Conservation (phyloP, 64 coral and sea anemone genomes). For the Acropora yongei region DNA sequence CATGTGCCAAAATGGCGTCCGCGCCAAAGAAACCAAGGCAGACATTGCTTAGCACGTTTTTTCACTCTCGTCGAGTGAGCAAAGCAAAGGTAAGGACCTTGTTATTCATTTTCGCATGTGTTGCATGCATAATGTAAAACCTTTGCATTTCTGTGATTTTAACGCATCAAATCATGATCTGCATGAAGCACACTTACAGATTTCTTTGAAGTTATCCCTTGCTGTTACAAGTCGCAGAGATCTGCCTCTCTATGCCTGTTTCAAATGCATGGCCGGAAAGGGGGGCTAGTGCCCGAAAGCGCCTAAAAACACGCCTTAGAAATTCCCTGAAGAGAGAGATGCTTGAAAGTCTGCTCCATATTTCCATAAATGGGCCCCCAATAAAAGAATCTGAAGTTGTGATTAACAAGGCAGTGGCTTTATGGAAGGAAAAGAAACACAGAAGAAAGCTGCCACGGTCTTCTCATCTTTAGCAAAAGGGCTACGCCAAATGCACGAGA, state of each 20-base stretch:
- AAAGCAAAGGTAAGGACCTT: no score
- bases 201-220: slow-evolving; percentile 55
- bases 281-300: slow-evolving; percentile 61
- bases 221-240: slow-evolving; percentile 68
- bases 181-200: no score
- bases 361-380: slow-evolving; percentile 68
- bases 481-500: background rate
- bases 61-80: no score
- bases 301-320: slow-evolving; percentile 51
- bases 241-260: slow-evolving; percentile 73
- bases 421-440: slow-evolving; percentile 59
- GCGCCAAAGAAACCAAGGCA: no score
- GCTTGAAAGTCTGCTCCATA: slow-evolving; percentile 63
- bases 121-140: no score
- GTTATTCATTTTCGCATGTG: no score
- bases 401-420: slow-evolving; percentile 64
- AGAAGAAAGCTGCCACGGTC: slow-evolving; percentile 38
- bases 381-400: slow-evolving; percentile 63
- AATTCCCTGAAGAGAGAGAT: slow-evolving; percentile 63
- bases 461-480: background rate
- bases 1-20: no score
- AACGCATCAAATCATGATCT: no score
- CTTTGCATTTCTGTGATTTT: no score
- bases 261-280: slow-evolving; percentile 69
- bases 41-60: no score